Evolutionary conservation across 2,888 invertebrate species (phyloP).

Genomic region (Acleris literana): DNA sequence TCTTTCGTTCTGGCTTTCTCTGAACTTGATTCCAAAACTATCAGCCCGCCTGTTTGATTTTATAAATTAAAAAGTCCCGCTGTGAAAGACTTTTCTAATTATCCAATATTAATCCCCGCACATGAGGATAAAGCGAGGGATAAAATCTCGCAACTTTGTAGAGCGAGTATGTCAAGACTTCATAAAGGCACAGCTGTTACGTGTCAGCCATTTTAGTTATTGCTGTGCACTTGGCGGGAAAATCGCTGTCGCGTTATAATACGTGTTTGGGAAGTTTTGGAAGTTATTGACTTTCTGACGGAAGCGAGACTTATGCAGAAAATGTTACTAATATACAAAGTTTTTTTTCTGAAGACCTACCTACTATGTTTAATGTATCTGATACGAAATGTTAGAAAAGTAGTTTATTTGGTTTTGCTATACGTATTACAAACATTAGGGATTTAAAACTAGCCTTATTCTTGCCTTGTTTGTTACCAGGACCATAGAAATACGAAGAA

Average conservation of each 20-base stretch:
- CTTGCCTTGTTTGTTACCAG: background rate
- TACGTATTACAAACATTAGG: too few relatives aligned
- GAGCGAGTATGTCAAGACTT: conserved; percentile 12
- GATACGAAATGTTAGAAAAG: too few relatives aligned
- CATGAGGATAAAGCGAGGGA: background rate
- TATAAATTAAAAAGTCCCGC: background rate
- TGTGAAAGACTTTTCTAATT: conserved; percentile 5
- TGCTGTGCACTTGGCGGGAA: conserved; percentile 9
- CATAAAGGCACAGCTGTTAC: conserved; percentile 17
- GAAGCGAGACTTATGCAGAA: too few relatives aligned
- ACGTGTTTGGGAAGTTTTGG: conserved; percentile 1
- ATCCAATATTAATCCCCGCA: conserved; percentile 3
- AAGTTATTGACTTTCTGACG: background rate
- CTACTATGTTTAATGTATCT: too few relatives aligned
- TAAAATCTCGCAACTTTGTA: conserved; percentile 2
- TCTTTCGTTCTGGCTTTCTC: too few relatives aligned
- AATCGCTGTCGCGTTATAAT: conserved; percentile 6
- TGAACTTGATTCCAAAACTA: too few relatives aligned
- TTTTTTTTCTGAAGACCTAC: too few relatives aligned
- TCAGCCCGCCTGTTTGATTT: too few relatives aligned
- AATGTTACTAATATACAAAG: too few relatives aligned
- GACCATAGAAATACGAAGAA: background rate
- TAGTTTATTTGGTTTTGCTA: too few relatives aligned
- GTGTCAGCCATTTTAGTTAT: conserved; percentile 17
- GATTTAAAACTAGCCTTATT: background rate